Evolutionary conservation across 2,797 vertebrate genomes (phyloP).

Genomic region (Tachyglossus aculeatus): DNA sequence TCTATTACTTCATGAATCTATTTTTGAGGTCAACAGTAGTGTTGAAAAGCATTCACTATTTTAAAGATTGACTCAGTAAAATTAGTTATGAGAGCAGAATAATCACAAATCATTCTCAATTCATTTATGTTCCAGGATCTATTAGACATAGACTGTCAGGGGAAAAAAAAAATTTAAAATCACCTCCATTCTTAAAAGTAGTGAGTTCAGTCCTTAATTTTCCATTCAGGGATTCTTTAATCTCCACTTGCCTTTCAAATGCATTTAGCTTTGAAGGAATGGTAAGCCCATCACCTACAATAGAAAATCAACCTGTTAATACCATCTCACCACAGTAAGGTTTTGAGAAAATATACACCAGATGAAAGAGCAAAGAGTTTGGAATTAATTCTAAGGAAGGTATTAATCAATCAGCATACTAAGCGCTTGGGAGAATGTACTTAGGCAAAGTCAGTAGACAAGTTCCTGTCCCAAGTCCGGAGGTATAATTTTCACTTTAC

Average conservation of each 20-base stretch:
- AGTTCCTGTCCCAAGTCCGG: no score
- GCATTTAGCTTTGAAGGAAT: constrained; percentile 47
- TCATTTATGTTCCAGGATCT: neutral
- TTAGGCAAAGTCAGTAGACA: no score
- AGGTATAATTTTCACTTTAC: no score
- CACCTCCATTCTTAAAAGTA: constrained; percentile 68
- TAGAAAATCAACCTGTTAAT: neutral
- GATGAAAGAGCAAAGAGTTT: neutral
- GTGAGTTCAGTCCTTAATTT: constrained; percentile 43
- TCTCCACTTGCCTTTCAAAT: constrained; percentile 47
- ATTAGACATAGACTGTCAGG: neutral
- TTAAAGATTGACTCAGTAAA: neutral
- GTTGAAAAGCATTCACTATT: no score
- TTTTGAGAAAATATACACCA: neutral
- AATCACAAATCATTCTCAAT: neutral
- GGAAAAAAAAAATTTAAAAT: no score
- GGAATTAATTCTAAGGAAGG: neutral
- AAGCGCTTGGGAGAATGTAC: no score
- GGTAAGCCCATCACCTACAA: constrained; percentile 59
- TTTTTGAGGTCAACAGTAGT: no score
- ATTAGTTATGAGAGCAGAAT: neutral
- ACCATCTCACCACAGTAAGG: neutral
- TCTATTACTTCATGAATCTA: no score
- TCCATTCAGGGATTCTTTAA: constrained; percentile 32
- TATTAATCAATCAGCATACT: neutral